Evolutionary conservation across 2,113 vertebrate genomes (phyloP), one percentile per base, ranked within the genome.

Genomic region (Prietella phreatophila): DNA sequence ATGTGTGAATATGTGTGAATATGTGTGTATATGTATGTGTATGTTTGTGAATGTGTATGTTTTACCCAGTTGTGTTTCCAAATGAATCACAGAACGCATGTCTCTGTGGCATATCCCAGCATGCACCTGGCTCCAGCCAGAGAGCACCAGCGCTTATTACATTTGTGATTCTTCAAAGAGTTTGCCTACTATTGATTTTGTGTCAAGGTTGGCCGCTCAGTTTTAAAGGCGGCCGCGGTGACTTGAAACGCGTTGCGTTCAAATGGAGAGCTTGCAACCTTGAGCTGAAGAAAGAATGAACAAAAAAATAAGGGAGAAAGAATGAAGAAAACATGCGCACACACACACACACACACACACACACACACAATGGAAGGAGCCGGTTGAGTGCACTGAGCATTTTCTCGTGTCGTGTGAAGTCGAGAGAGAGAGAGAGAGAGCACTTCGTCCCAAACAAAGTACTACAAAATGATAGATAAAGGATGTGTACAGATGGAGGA

Each of bases 81-180:
- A 61, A 76, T 82, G 81, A 65, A 89, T 83, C 84, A 71, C 71
- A 69, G 56, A 58, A 79, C 33, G 55, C 56, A 82, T 36, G 76
- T 87, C 88, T 86, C 86, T 36, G 71, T 81, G 63, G 20, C 11
- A 5, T 89, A 87, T 87, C 89, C 79, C 89, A 86, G 71, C 79
- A 88, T 88, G 86, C 83, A 75, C 83, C 88, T 73, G 91, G 83
- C 87, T 83, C 85, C 82, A 79, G 89, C 85, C 88, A 82, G 90
- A 90, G 94, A 94, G 94, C 94, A 93, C 93, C 93, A 91, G 93
- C 93, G 94, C 95, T 94, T 94, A 95, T 95, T 96, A 95, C 95
- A 95, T 96, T 94, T 96, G 95, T 95, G 95, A 95, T 96, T 96
- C 95, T 96, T 96, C 95, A 96, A 96, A 96, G 95, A 95, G 93